These are phyloP conservation scores for Acanthopagrus latus DNA, from an alignment of 2,797 vertebrate species.

Conservation along the genomic window DNA sequence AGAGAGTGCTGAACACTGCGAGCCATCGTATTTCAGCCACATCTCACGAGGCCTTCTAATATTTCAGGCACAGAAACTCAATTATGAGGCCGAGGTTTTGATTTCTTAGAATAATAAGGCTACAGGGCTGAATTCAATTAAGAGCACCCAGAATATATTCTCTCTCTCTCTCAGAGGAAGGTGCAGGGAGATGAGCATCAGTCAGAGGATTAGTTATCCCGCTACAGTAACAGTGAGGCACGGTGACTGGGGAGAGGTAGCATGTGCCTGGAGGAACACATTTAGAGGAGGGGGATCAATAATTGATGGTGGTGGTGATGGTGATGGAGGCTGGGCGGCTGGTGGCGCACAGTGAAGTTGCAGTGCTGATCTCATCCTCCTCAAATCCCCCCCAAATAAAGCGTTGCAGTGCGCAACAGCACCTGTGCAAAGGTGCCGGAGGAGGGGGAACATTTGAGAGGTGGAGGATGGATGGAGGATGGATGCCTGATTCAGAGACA, in stretches of 20 bases:
- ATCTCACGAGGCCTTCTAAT: slow-evolving; percentile 54
- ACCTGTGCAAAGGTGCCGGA: slow-evolving; percentile 22
- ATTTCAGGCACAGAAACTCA: slow-evolving; percentile 63
- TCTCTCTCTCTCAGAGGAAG: slow-evolving; percentile 37
- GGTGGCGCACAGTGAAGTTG: slow-evolving; percentile 19
- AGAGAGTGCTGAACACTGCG: slow-evolving; percentile 3
- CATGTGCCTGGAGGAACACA: slow-evolving; percentile 15
- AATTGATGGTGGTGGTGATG: slow-evolving; percentile 21
- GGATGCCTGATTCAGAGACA: background rate
- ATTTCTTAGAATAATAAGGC: slow-evolving; percentile 68
- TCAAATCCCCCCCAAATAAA: background rate
- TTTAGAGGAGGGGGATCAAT: slow-evolving; percentile 40
- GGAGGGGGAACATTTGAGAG: background rate
- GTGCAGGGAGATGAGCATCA: slow-evolving; percentile 4
- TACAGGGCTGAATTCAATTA: slow-evolving; percentile 66
- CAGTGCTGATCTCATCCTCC: slow-evolving; percentile 9
- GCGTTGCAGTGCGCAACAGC: no score
- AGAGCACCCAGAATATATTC: slow-evolving; percentile 45
- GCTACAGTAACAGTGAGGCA: slow-evolving; percentile 3
- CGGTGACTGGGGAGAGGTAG: slow-evolving; percentile 3
- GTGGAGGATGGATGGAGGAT: no score
- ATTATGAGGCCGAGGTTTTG: slow-evolving; percentile 59
- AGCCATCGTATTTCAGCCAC: slow-evolving; percentile 45
- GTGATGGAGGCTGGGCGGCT: slow-evolving; percentile 16
- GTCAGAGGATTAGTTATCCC: slow-evolving; percentile 11